These are phyloP conservation scores for Ligdia adustata DNA, from an alignment of 2,888 invertebrate genomes.

Conservation along the genomic window DNA sequence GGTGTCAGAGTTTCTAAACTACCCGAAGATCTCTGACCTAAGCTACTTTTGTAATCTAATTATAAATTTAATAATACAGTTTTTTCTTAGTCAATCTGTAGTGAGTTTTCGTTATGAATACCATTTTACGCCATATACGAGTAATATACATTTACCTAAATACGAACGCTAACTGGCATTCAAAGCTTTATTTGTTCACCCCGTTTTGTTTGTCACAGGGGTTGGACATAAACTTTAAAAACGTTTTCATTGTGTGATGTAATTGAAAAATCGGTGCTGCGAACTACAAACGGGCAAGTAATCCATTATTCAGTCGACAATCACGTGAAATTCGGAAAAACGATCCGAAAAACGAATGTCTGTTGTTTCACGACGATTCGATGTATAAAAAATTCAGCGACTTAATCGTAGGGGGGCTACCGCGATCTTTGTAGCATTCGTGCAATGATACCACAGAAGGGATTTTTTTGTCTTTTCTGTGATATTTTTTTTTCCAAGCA, in stretches of 20 bases:
- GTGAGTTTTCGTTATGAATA: neutral
- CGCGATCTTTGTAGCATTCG: no score
- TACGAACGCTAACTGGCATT: constrained; percentile 8
- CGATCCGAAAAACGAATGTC: constrained; percentile 70
- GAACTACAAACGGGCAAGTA: constrained; percentile 59
- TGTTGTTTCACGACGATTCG: constrained; percentile 74
- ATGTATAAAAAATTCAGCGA: constrained; percentile 72
- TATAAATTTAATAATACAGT: no score
- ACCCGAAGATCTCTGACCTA: no score
- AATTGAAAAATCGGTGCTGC: constrained; percentile 74
- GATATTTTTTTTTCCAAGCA: no score
- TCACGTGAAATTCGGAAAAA: constrained; percentile 78
- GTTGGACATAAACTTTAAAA: constrained; percentile 47
- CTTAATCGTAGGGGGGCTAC: constrained; percentile 77
- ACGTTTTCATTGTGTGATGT: constrained; percentile 69
- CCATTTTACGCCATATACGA: neutral
- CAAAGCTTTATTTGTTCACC: constrained; percentile 17
- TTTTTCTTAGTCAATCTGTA: no score
- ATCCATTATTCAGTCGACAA: constrained; percentile 79
- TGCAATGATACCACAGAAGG: no score
- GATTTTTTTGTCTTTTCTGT: no score
- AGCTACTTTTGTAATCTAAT: no score
- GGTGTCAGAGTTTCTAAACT: no score
- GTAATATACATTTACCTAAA: constrained; percentile 11
- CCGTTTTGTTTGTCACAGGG: constrained; percentile 26